Conservation (phyloP, 2,797 vertebrate species). For the Intellagama lesueurii region DNA sequence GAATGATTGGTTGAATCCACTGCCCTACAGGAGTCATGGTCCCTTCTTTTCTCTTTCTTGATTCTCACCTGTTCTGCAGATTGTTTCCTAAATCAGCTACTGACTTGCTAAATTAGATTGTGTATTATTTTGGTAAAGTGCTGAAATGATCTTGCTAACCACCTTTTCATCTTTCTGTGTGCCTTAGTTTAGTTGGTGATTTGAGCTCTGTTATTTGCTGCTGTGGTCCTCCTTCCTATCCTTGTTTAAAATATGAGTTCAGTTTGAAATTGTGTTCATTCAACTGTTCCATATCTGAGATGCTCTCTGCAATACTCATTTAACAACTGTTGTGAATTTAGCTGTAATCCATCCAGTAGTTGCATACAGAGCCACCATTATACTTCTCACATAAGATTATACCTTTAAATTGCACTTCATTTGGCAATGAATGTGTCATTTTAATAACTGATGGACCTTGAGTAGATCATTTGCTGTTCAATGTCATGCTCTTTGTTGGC, state of each 20-base stretch:
- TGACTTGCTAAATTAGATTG: not conserved
- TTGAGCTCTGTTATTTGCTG: not conserved
- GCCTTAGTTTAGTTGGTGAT: not conserved
- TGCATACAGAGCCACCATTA: not conserved
- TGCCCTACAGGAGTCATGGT: not conserved
- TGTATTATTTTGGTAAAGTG: not conserved
- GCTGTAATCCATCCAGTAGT: not conserved
- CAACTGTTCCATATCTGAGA: not conserved
- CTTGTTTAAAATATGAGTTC: not conserved
- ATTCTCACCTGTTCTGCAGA: not conserved
- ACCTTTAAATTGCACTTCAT: not conserved
- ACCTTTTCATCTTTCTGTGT: not conserved
- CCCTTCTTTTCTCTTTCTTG: not conserved
- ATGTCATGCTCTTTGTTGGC: not conserved
- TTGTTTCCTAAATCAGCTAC: not conserved
- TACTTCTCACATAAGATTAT: not conserved
- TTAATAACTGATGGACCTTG: not conserved
- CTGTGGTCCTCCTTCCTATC: not conserved
- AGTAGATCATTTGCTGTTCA: not conserved
- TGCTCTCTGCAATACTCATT: not conserved
- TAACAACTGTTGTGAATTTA: not conserved
- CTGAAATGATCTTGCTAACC: constrained; percentile 4
- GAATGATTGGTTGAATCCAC: too few species aligned
- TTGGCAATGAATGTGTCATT: not conserved
- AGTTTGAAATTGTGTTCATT: not conserved